These are phyloP conservation scores for Brachionus rubens DNA, from an alignment of 1,140 invertebrate species.

Conservation along the genomic window DNA sequence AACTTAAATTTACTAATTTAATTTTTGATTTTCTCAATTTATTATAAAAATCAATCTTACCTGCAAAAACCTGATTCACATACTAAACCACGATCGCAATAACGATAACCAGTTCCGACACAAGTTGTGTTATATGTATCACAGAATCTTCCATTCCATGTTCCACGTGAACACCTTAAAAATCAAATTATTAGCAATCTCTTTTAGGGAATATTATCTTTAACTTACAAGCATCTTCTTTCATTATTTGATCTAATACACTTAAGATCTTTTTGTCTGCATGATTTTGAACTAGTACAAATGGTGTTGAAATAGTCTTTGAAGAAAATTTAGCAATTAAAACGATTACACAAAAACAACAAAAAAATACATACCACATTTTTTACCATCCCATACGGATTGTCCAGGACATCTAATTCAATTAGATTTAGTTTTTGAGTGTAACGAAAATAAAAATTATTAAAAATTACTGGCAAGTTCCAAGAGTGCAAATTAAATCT, in stretches of 20 bases:
- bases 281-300: neutral
- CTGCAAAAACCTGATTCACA: neutral
- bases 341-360: too few relatives aligned
- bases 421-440: too few relatives aligned
- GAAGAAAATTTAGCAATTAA: too few relatives aligned
- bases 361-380: too few relatives aligned
- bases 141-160: conserved; percentile 5
- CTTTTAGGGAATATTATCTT: neutral
- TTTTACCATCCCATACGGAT: too few relatives aligned
- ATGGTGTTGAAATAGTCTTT: conserved; percentile 9
- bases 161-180: neutral
- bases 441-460: too few relatives aligned
- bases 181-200: neutral
- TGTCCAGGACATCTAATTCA: too few relatives aligned
- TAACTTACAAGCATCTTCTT: neutral
- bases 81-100: neutral
- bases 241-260: neutral
- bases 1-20: neutral
- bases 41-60: neutral
- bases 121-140: conserved; percentile 1
- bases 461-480: too few relatives aligned
- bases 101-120: neutral
- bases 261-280: neutral
- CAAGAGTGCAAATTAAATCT: too few relatives aligned
- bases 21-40: neutral